Evolutionary conservation across 1,140 invertebrate species (phyloP).

Genomic region (Tribolium madens): DNA sequence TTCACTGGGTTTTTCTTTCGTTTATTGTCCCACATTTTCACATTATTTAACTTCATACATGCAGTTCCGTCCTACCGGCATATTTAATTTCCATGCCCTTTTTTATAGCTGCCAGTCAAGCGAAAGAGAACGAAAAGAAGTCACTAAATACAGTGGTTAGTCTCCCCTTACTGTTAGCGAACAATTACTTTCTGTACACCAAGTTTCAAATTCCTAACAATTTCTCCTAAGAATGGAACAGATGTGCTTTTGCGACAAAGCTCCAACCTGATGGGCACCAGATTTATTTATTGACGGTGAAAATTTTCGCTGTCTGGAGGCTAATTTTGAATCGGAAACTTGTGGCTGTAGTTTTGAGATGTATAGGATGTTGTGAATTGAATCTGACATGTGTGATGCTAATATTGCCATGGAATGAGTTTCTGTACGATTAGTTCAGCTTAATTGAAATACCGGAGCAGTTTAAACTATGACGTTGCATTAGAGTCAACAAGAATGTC

Average conservation of each 20-base stretch:
- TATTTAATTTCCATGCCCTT: not conserved
- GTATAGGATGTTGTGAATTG: not conserved
- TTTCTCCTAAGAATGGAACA: conserved; percentile 23
- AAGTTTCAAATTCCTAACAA: conserved; percentile 42
- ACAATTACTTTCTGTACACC: conserved; percentile 40
- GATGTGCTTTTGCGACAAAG: conserved; percentile 17
- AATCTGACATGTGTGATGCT: not conserved
- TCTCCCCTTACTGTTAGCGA: conserved; percentile 39
- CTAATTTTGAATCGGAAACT: no score
- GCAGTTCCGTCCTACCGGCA: not conserved
- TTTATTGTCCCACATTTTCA: not conserved
- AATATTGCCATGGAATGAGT: not conserved
- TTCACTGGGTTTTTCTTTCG: no score
- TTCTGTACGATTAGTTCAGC: not conserved
- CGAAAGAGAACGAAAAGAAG: not conserved
- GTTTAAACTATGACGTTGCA: not conserved
- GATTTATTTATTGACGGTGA: not conserved
- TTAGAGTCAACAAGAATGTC: not conserved
- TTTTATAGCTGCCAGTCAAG: not conserved
- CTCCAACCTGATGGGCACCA: not conserved
- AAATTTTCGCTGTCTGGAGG: not conserved
- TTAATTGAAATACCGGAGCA: not conserved
- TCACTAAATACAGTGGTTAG: conserved; percentile 41
- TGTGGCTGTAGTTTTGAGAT: not conserved
- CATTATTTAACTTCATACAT: not conserved